Conservation (phyloP, 2,113 vertebrate species). For the Tragulus kanchil region DNA sequence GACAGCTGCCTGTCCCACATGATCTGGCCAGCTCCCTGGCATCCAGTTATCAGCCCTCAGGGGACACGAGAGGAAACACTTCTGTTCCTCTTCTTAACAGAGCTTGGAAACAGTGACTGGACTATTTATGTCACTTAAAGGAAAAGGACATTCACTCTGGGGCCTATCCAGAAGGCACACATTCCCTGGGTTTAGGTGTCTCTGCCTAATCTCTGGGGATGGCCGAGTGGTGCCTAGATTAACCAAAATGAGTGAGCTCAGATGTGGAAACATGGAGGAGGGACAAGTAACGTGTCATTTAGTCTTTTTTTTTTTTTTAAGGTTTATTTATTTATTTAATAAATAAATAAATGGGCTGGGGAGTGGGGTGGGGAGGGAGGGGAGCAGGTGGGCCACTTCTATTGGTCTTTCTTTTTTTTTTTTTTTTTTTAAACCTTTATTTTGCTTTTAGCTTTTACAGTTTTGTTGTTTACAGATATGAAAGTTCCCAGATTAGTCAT, state of each 20-base stretch:
- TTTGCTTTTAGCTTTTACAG: too few species aligned
- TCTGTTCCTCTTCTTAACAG: not conserved
- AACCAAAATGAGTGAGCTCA: slow-evolving; percentile 8
- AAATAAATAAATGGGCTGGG: too few species aligned
- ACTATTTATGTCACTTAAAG: slow-evolving; percentile 47
- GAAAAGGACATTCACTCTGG: slow-evolving; percentile 31
- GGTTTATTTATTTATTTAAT: too few species aligned
- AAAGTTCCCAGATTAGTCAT: too few species aligned
- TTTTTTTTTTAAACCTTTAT: too few species aligned
- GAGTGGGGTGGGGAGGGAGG: too few species aligned
- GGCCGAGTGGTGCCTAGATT: not conserved
- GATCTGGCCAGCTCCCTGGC: slow-evolving; percentile 50
- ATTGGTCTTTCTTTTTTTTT: too few species aligned
- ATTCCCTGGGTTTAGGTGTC: not conserved
- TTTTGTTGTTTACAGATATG: too few species aligned
- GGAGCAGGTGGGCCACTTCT: too few species aligned
- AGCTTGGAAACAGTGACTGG: not conserved
- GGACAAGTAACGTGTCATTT: not conserved
- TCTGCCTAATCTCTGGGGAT: not conserved
- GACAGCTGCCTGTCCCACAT: slow-evolving; percentile 73
- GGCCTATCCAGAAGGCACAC: not conserved
- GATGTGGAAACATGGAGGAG: not conserved
- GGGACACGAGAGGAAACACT: slow-evolving; percentile 57
- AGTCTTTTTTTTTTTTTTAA: too few species aligned
- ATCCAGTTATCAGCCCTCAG: not conserved